Base-by-base conservation (phyloP, 2,113 vertebrate genomes). In the Tautogolabrus adspersus region DNA sequence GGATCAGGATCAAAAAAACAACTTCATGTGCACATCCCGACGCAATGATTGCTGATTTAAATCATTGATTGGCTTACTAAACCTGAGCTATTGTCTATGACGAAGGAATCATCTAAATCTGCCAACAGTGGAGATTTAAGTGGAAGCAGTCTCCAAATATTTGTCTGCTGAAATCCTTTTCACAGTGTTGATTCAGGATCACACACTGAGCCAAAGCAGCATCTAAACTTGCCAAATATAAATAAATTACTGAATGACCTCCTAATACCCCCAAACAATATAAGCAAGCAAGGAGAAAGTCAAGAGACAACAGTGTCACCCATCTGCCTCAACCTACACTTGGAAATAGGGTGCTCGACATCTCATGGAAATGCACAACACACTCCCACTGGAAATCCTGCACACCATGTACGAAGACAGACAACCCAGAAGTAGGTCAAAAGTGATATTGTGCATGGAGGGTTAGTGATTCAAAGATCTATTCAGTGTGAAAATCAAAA, bases 141-240 rank as follows among this genome's bases (percentile, higher is more conserved):
- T 49, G 19, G 23, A 80, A 68, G 40, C 58, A 34, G 44, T 60
- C 59, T 64, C 6, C 72, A 76, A 81, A 76, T 64, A 80, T 84
- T 76, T 68, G 26, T 52, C 52, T 72, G 52, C 68, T 42, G 44
- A 52, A 52, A 61, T 6, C n/a, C 38, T 26, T 2, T 57, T 30
- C 37, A 56, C 40, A 51, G 40, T 60, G 62, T 47, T 75, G 47
- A 79, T 52, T 46, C 19, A 37, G 44, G 51, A 67, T 47, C 19
- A 44, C 19, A 44, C 18, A 8, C 9, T 13, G 38, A 22, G 38
- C 51, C 40, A 42, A 42, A 42, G 11, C 40, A 54, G 15, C 37
- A 26, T 21, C 56, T 12, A 63, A 34, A 30, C 26, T 10, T 16
- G 26, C 47, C 22, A 66, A 60, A 72, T 34, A 62, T 46, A 62